phyloP scores from a whole-genome alignment of 2,113 vertebrate species.

The Gadus macrocephalus region DNA sequence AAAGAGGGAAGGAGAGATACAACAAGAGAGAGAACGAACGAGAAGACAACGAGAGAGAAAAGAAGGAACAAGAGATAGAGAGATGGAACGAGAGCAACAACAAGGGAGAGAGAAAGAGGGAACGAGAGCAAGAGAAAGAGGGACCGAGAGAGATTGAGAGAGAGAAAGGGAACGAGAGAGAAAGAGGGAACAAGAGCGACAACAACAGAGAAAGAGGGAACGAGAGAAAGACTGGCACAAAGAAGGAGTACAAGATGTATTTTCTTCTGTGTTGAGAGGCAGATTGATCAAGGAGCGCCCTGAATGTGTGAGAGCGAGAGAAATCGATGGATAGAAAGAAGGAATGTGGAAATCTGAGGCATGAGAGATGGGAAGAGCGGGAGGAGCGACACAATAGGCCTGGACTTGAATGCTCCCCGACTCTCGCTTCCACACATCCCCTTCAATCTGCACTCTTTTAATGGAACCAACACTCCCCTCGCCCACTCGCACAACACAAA shows the following conservation, averaged over 20 bases:
- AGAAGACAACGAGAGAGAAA: too few relatives aligned
- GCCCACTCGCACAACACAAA: conserved; percentile 52
- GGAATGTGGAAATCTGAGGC: conserved; percentile 2
- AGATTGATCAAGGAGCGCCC: conserved; percentile 59
- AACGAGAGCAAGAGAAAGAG: background rate
- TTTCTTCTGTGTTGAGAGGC: conserved; percentile 45
- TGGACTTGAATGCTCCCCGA: conserved; percentile 64
- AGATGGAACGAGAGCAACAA: too few relatives aligned
- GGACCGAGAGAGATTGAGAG: too few relatives aligned
- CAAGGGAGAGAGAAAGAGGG: background rate
- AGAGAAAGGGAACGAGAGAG: background rate
- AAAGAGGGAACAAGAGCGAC: background rate
- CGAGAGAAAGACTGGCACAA: background rate
- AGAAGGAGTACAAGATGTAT: conserved; percentile 27
- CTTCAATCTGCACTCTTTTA: conserved; percentile 69
- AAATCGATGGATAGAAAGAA: conserved; percentile 19
- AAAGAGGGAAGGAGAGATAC: too few relatives aligned
- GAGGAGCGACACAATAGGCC: conserved; percentile 55
- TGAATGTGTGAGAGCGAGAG: conserved; percentile 44
- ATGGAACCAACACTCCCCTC: conserved; percentile 56
- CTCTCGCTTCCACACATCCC: conserved; percentile 65
- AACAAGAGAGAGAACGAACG: too few relatives aligned
- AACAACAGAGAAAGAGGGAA: background rate
- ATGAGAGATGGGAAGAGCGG: conserved; percentile 22
- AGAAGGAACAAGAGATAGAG: too few relatives aligned